Evolutionary conservation across 2,797 vertebrate genomes (phyloP), one percentile per base, ranked within the genome.

Genomic region (Syngnathus rostellatus): DNA sequence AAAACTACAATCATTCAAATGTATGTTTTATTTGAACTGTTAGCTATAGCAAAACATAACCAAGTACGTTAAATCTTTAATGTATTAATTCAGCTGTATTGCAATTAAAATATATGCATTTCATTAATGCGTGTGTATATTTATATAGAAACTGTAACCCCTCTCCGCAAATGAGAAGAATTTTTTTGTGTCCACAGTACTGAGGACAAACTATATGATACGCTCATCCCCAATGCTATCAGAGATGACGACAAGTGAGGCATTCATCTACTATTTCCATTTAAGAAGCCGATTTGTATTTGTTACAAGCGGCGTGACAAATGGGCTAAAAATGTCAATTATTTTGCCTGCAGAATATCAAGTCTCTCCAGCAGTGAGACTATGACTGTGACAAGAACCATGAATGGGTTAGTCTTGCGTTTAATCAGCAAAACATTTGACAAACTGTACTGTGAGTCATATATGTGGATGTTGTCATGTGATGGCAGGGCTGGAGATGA

Each of bases 401-500:
- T 9, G 2, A 65, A 4, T 17, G 11, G 17, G 23, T 66, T 16
- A 39, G 31, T 61, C 16, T 16, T 23, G 19, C 17, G n/a, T 43
- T 12, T 43, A 45, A 12, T 45, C 6, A 1, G 12, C 3, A 5
- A 58, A 37, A 58, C 4, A 6, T 16, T 8, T 41, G 11, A 2
- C 12, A 12, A 6, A 16, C 9, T 6, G 11, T 1, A 21, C 6
- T 40, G 38, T 10, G n/a, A 48, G 16, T 16, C 8, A 53, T 11
- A 14, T 12, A 6, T 41, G 14, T n/a, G 38, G 41, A 40, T 4
- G 19, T 57, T 48, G n/a, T 21, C 5, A 61, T 51, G 1, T 60
- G 19, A 21, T 50, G 17, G 37, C 72, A 90, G 88, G 50, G 11
- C 81, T 68, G 78, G 81, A 48, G 80, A 90, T 77, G 41, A 76